Conservation (phyloP, 92 coral and sea anemone genomes). For the Epizoanthus fatuus region DNA sequence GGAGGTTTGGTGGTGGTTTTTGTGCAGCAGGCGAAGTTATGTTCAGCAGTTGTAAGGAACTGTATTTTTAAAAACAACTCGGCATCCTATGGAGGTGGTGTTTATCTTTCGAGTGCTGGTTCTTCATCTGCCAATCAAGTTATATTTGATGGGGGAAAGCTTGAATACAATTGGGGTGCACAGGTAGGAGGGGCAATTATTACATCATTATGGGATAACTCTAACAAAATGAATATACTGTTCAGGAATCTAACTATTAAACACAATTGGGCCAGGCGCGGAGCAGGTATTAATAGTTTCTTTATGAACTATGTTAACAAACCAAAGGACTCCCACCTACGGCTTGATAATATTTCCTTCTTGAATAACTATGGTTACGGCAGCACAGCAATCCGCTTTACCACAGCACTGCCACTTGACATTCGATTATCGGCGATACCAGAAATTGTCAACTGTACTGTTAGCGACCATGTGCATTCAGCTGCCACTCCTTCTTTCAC, state of each 20-base stretch:
- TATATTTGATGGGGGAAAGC: conserved; percentile 26
- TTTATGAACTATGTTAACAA: conserved; percentile 24
- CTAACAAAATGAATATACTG: conserved; percentile 22
- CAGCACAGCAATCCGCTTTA: conserved; percentile 26
- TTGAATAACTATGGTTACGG: conserved; percentile 13
- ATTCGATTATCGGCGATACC: conserved; percentile 9
- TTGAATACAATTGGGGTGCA: conserved; percentile 33
- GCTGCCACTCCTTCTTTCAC: conserved; percentile 61
- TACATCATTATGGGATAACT: conserved; percentile 35
- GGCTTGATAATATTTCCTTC: conserved; percentile 5
- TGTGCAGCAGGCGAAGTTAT: conserved; percentile 29
- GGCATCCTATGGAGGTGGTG: conserved; percentile 93
- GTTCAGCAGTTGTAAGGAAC: conserved; percentile 55
- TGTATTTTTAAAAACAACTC: conserved; percentile 62
- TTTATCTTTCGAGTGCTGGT: conserved; percentile 61
- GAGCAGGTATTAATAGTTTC: conserved; percentile 41
- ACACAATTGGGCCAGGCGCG: conserved; percentile 47
- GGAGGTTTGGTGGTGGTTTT: conserved; percentile 81
- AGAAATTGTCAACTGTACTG: conserved; percentile 27
- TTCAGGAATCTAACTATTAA: conserved; percentile 32
- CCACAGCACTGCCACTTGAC: conserved; percentile 28
- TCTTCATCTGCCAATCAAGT: conserved; percentile 36
- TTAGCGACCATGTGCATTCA: conserved; percentile 11
- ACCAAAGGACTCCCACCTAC: background rate
- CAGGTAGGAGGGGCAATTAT: conserved; percentile 63